Conservation (phyloP, 2,797 vertebrate genomes). For the Pseudocheirus occidentalis region DNA sequence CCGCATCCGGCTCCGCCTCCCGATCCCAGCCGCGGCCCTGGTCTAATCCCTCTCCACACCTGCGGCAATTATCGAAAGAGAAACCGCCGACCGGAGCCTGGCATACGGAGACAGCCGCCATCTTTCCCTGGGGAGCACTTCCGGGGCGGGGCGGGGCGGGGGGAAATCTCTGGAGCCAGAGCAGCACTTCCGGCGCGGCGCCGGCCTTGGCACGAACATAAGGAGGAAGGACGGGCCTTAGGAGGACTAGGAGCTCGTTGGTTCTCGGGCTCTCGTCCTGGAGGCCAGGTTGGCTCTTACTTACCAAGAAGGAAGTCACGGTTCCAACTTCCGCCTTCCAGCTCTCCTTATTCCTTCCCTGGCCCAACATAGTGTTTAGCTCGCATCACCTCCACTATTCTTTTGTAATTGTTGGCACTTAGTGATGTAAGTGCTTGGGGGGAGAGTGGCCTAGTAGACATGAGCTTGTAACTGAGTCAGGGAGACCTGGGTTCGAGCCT, state of each 20-base stretch:
- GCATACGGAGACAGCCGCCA: slow-evolving; percentile 88
- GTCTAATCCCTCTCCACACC: slow-evolving; percentile 82
- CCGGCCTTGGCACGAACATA: rapidly evolving
- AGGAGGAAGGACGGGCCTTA: slow-evolving; percentile 16
- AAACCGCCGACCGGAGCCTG: slow-evolving; percentile 87
- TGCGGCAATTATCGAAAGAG: slow-evolving; percentile 93
- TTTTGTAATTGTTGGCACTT: background rate
- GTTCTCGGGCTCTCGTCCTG: background rate
- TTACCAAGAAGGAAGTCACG: background rate
- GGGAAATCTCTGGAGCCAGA: background rate
- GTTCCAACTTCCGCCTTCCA: background rate
- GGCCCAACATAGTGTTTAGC: background rate
- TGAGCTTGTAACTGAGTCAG: background rate
- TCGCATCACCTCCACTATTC: background rate
- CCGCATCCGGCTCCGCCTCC: background rate
- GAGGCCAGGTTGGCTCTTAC: background rate
- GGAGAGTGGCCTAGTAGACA: background rate
- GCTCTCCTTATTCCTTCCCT: rapidly evolving
- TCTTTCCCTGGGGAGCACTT: slow-evolving; percentile 80
- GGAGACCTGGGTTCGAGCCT: background rate
- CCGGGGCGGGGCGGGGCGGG: slow-evolving; percentile 35
- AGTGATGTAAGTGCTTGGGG: background rate
- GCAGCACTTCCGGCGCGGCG: slow-evolving; percentile 56
- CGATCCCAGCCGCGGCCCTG: background rate
- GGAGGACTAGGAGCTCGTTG: background rate